Conservation (phyloP, 2,113 vertebrate species). For the Alosa alosa region DNA sequence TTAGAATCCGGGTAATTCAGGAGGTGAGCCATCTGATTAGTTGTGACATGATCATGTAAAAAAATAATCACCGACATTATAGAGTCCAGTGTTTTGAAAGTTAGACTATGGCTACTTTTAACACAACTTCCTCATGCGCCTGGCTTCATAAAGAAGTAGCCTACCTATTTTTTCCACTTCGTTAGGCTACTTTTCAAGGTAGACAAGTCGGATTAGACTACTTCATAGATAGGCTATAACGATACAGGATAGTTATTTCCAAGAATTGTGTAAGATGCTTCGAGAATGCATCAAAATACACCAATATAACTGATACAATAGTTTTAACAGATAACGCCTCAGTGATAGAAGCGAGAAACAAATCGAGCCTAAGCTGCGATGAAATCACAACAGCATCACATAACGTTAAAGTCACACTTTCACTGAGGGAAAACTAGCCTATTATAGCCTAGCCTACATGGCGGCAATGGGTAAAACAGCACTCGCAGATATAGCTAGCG, state of each 20-base stretch:
- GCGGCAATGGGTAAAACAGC: background rate
- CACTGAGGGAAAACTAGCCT: background rate
- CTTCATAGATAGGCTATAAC: too few species aligned
- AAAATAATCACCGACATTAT: background rate
- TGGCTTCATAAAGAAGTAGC: background rate
- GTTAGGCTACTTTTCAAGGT: too few species aligned
- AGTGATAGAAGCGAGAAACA: background rate
- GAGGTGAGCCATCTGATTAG: slow-evolving; percentile 3
- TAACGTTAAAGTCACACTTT: background rate
- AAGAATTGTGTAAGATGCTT: too few species aligned
- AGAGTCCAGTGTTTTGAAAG: background rate
- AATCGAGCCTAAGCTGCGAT: background rate
- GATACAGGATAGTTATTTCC: too few species aligned
- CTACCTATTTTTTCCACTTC: too few species aligned
- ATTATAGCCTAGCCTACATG: too few species aligned
- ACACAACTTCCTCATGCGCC: background rate
- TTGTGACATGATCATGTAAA: background rate
- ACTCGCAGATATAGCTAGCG: background rate
- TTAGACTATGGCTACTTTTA: background rate
- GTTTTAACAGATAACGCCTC: background rate
- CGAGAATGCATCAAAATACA: background rate
- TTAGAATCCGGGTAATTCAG: background rate
- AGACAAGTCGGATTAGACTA: too few species aligned
- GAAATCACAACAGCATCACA: background rate
- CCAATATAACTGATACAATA: background rate